Percentiles rank a stretch among this genome's conserved stretches.
Conservation (phyloP, 2,888 invertebrate genomes). For the Dryadula phaetusa region DNA sequence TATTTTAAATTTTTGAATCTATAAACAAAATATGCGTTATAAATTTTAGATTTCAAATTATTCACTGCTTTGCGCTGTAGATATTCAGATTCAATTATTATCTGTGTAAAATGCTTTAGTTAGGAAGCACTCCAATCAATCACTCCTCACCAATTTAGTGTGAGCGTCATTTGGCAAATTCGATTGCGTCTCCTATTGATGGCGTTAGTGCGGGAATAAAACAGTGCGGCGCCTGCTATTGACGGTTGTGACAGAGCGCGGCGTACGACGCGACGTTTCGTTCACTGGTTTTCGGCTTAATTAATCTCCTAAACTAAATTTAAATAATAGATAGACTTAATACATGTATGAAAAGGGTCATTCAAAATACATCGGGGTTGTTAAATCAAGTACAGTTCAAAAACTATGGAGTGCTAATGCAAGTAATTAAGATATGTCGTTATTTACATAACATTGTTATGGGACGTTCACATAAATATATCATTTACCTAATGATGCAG, state of each 20-base stretch:
- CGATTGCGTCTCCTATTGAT: slow-evolving; percentile 74
- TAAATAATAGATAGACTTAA: slow-evolving; percentile 66
- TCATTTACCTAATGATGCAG: no score
- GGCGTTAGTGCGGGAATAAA: slow-evolving; percentile 72
- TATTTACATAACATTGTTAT: slow-evolving; percentile 38
- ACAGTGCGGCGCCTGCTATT: slow-evolving; percentile 72
- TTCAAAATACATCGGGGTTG: slow-evolving; percentile 55
- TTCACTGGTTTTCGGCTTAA: slow-evolving; percentile 63
- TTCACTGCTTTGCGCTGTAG: slow-evolving; percentile 48
- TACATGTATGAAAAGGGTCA: slow-evolving; percentile 53
- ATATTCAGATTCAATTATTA: slow-evolving; percentile 73
- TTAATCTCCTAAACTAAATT: slow-evolving; percentile 79
- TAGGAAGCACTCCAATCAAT: slow-evolving; percentile 72
- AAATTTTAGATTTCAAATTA: not conserved
- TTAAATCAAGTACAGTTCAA: slow-evolving; percentile 64
- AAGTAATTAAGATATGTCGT: slow-evolving; percentile 45
- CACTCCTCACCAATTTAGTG: slow-evolving; percentile 77
- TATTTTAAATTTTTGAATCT: not conserved
- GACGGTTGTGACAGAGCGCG: slow-evolving; percentile 72
- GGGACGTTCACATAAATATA: slow-evolving; percentile 13
- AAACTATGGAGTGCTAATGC: slow-evolving; percentile 50
- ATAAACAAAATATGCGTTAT: not conserved
- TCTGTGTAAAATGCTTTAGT: slow-evolving; percentile 67
- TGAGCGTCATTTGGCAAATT: slow-evolving; percentile 79
- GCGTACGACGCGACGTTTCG: slow-evolving; percentile 50